Conservation (phyloP, 2,797 vertebrate genomes). For the Sus cebifrons region DNA sequence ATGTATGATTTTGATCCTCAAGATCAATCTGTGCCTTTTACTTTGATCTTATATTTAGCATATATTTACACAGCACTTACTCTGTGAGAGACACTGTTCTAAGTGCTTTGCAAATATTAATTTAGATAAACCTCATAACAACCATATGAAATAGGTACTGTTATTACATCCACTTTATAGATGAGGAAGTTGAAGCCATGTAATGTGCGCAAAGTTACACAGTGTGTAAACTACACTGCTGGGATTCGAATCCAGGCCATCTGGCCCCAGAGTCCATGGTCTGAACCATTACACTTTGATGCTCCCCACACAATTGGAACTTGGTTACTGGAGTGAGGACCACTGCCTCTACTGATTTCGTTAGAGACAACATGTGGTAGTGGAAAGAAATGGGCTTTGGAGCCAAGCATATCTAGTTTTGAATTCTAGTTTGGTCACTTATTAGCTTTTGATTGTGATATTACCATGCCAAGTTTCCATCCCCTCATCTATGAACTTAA, state of each 20-base stretch:
- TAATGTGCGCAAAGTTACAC: background rate
- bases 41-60: conserved; percentile 55
- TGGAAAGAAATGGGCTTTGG: background rate
- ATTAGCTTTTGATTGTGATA: background rate
- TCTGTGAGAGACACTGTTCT: background rate
- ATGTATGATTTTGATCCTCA: conserved; percentile 23
- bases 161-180: background rate
- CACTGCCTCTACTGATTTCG: background rate
- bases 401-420: background rate
- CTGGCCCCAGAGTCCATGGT: background rate
- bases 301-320: background rate
- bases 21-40: background rate
- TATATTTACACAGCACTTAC: background rate
- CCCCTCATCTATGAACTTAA: background rate
- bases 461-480: background rate
- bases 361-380: background rate
- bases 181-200: background rate
- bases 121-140: conserved; percentile 17
- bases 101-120: conserved; percentile 3
- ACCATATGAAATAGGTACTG: background rate
- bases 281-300: background rate
- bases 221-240: background rate
- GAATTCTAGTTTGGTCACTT: background rate
- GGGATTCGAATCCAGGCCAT: background rate
- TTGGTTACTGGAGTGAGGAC: background rate